Evolutionary conservation across 2,797 vertebrate genomes (phyloP).

Genomic region (Neomorphus geoffroyi): DNA sequence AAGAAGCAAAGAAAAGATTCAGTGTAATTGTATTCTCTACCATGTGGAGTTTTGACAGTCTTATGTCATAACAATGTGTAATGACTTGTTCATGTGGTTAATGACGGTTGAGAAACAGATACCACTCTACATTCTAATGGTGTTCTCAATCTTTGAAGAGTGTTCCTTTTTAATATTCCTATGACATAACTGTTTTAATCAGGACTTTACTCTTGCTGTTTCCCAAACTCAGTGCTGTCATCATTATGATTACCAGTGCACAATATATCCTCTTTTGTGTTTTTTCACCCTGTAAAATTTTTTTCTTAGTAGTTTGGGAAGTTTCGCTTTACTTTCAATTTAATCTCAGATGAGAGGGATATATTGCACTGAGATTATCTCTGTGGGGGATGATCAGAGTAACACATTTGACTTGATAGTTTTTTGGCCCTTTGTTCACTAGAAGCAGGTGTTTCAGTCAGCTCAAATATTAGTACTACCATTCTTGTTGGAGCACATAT

Average conservation of each 20-base stretch:
- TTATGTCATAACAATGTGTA: constrained; percentile 45
- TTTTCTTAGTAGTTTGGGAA: not conserved
- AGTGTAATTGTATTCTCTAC: constrained; percentile 39
- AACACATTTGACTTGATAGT: not conserved
- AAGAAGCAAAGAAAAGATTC: constrained; percentile 34
- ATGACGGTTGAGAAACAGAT: constrained; percentile 28
- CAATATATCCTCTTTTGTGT: not conserved
- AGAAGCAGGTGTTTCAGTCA: not conserved
- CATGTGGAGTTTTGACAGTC: constrained; percentile 56
- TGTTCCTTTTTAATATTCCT: constrained; percentile 30
- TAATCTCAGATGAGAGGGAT: not conserved
- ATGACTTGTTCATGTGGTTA: constrained; percentile 31
- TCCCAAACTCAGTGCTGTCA: constrained; percentile 48
- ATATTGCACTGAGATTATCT: constrained; percentile 2
- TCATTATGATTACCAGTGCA: not conserved
- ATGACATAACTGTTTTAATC: constrained; percentile 20
- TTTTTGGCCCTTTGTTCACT: not conserved
- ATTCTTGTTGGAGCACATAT: not conserved
- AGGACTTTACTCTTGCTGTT: constrained; percentile 15
- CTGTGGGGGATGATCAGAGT: not conserved
- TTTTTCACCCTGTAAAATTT: not conserved
- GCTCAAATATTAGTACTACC: not conserved
- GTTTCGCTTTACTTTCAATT: constrained; percentile 4
- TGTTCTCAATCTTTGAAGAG: constrained; percentile 12
- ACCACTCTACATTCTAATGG: not conserved